Evolutionary conservation across 2,113 vertebrate species (phyloP).

Genomic region (Elgaria multicarinata): DNA sequence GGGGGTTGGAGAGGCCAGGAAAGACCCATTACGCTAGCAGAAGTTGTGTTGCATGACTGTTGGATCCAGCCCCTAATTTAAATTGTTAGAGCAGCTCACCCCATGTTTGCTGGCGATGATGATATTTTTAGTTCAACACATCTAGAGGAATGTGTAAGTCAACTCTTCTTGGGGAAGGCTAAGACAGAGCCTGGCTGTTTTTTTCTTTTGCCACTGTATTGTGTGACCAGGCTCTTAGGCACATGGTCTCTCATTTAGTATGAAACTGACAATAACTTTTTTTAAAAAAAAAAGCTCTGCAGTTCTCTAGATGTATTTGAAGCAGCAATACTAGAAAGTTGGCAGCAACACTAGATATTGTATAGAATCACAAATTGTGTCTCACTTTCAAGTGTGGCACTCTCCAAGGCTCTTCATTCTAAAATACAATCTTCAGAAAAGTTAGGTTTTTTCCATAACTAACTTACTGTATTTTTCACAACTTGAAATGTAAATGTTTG

Average conservation of each 20-base stretch:
- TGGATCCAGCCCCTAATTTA: no score
- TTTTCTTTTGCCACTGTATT: neutral
- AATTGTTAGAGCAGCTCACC: no score
- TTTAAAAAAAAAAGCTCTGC: neutral
- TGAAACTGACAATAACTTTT: neutral
- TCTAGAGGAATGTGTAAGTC: no score
- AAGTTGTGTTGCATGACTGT: no score
- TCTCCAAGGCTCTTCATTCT: slow-evolving; percentile 55
- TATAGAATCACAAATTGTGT: slow-evolving; percentile 30
- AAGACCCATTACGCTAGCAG: no score
- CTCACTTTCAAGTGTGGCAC: slow-evolving; percentile 49
- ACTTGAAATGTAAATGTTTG: slow-evolving; percentile 80
- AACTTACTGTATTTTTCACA: slow-evolving; percentile 72
- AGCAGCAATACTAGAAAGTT: slow-evolving; percentile 45
- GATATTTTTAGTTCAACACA: no score
- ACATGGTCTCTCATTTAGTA: neutral
- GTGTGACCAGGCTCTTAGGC: neutral
- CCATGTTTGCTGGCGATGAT: no score
- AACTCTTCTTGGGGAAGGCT: no score
- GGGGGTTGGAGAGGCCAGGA: no score
- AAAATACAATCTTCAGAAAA: slow-evolving; percentile 55
- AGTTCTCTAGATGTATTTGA: slow-evolving; percentile 19
- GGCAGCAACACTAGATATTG: slow-evolving; percentile 28
- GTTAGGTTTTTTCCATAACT: slow-evolving; percentile 59
- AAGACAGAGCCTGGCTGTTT: neutral